phyloP scores from a whole-genome alignment of 2,888 invertebrate genomes.

The Gandaritis pyraliata region DNA sequence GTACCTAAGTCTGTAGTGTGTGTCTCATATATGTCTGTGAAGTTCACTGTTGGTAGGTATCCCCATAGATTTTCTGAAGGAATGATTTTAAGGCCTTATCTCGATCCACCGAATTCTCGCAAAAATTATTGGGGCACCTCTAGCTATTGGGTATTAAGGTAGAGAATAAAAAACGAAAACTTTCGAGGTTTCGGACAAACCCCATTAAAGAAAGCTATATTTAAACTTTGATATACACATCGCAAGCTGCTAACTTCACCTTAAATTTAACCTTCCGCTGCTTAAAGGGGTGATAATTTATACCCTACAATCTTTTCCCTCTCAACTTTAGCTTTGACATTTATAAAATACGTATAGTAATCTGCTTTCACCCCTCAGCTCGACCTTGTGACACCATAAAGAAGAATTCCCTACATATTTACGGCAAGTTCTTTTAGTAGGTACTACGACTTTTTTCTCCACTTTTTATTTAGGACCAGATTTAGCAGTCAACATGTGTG shows the following conservation, averaged over 20 bases:
- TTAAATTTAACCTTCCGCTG: conserved; percentile 38
- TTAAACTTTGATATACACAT: conserved; percentile 29
- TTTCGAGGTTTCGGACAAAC: no score
- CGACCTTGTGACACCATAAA: conserved; percentile 44
- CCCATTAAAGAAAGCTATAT: conserved; percentile 22
- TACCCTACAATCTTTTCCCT: conserved; percentile 46
- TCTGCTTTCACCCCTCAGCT: conserved; percentile 38
- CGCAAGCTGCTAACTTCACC: conserved; percentile 36
- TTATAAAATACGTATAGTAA: conserved; percentile 44
- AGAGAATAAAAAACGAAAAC: no score
- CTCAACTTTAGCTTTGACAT: conserved; percentile 46
- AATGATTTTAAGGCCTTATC: no score
- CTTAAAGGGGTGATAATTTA: conserved; percentile 41
- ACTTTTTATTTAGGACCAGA: conserved; percentile 33
- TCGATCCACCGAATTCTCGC: no score
- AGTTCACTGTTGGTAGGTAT: no score
- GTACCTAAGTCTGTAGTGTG: no score
- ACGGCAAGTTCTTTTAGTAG: conserved; percentile 38
- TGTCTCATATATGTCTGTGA: no score
- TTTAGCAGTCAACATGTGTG: conserved; percentile 32
- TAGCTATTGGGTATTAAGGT: no score
- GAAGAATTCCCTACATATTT: conserved; percentile 42
- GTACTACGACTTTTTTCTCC: conserved; percentile 35
- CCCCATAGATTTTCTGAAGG: no score
- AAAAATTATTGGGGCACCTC: no score